Percentiles rank a stretch among this genome's conserved stretches.
phyloP scores from a whole-genome alignment of 2,113 vertebrate genomes.

The cat (Felis catus) region F.catus_Fca126_mat1.0 CM031419.1:42076501-42077000 shows the following conservation, averaged over 20 bases:
- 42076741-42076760: not conserved
- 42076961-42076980: not conserved
- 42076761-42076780: not conserved
- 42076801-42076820: not conserved
- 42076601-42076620: not conserved
- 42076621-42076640: not conserved
- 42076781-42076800: not conserved
- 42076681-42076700: not conserved
- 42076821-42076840: not conserved
- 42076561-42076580: not conserved
- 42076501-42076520: not conserved
- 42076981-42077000: not conserved
- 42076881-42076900: not conserved
- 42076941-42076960: not conserved
- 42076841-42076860: not conserved
- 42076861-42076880: not conserved
- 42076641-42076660: not conserved
- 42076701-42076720: not conserved
- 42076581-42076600: not conserved
- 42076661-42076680: not conserved
- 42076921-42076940: not conserved
- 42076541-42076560: not conserved
- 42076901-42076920: not conserved
- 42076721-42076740: conserved; percentile 1
- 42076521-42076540: not conserved